A percentile compares a stretch with the other conserved stretches of the same genome.
These are phyloP conservation scores for Salvelinus alpinus DNA, from an alignment of 2,113 vertebrate species.

Conservation along the genomic window DNA sequence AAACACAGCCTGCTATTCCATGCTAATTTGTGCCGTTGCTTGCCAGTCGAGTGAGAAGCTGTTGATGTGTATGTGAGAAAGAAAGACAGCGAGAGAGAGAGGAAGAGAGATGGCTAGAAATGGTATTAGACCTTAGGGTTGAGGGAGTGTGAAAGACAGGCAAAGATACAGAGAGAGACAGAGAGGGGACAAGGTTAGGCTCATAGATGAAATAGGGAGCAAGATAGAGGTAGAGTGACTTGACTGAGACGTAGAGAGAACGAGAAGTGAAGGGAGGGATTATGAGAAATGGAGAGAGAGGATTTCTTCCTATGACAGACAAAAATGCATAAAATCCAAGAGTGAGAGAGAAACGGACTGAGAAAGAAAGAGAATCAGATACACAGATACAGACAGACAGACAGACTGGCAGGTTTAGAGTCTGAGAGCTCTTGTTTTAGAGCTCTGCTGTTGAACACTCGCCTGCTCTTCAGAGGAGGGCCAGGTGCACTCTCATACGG, in stretches of 20 bases:
- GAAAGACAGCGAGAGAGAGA: slow-evolving; percentile 1
- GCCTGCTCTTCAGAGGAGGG: slow-evolving; percentile 59
- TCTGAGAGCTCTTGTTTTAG: slow-evolving; percentile 43
- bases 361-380: not conserved
- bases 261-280: not conserved
- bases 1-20: slow-evolving; percentile 32
- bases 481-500: slow-evolving; percentile 43
- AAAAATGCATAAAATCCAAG: too few species aligned
- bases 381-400: too few species aligned
- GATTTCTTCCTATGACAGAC: too few species aligned
- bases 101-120: not conserved
- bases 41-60: slow-evolving; percentile 13
- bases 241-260: not conserved
- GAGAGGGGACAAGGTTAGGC: not conserved
- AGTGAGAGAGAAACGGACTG: not conserved
- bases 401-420: not conserved
- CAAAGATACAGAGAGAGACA: not conserved
- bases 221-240: not conserved
- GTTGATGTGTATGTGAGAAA: not conserved
- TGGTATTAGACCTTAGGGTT: too few species aligned
- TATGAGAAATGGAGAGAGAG: not conserved
- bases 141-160: not conserved
- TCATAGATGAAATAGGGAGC: not conserved
- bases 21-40: slow-evolving; percentile 30
- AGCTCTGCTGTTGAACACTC: slow-evolving; percentile 17